Percentiles rank a stretch among this genome's conserved stretches.
Evolutionary conservation across 2,888 invertebrate species (phyloP).

Genomic region (Parthenolecanium corni): DNA sequence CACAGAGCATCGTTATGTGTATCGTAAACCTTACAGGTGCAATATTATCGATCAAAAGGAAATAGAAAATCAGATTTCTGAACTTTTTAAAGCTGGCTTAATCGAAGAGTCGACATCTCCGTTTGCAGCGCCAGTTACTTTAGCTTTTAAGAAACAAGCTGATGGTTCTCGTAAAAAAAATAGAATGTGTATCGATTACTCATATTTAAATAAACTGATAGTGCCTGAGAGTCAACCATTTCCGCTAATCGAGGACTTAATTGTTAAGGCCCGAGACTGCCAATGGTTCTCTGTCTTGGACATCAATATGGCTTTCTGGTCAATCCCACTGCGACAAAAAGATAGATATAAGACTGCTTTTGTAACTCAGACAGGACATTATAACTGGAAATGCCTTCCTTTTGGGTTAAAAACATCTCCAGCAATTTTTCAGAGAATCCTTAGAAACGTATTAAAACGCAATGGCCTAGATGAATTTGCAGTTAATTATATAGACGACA

Average conservation of each 20-base stretch:
- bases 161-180: not conserved
- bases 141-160: constrained; percentile 15
- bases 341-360: constrained; percentile 21
- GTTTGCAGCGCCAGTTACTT: constrained; percentile 13
- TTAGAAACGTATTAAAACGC: constrained; percentile 30
- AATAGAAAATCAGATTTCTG: constrained; percentile 17
- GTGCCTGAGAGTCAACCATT: constrained; percentile 14
- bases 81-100: constrained; percentile 8
- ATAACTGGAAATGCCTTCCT: not conserved
- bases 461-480: constrained; percentile 30
- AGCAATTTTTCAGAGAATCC: constrained; percentile 32
- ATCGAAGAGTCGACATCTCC: constrained; percentile 20
- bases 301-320: constrained; percentile 38
- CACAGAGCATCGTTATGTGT: not conserved
- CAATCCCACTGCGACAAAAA: constrained; percentile 27
- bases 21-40: constrained; percentile 20
- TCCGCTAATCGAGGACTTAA: constrained; percentile 16
- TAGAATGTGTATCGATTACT: constrained; percentile 18
- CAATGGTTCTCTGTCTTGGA: constrained; percentile 37
- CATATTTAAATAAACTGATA: constrained; percentile 11
- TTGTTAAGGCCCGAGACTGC: constrained; percentile 35
- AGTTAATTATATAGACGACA: constrained; percentile 33
- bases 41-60: constrained; percentile 11
- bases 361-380: constrained; percentile 17
- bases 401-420: constrained; percentile 21